Evolutionary conservation across 2,888 invertebrate genomes (phyloP), one percentile per base, ranked within the genome.

Genomic region (Pocota personata): DNA sequence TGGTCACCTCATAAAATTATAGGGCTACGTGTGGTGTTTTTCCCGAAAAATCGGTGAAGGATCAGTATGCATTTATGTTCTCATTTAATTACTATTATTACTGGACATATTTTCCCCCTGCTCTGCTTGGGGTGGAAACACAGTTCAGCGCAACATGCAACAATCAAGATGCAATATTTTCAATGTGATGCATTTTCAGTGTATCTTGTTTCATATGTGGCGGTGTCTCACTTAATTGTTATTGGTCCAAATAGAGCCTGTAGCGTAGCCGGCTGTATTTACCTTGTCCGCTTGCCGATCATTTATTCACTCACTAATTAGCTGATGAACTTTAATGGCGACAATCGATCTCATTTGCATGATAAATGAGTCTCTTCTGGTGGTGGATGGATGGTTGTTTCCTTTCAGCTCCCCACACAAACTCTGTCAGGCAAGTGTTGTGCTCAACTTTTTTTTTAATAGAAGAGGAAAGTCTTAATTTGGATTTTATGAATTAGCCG

Each of bases 341-440:
- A 86, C 86, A 86, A 86, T 86, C 86, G 86, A 77, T 86, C 86
- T 86, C 86, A 86, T 86, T 86, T 86, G 86, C 86, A 86, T 86
- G 76, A 86, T 72, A 82, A 86, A 86, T 82, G 82, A 86, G 77
- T 52, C 30, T 40, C 52, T 35, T 52, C 46, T 72, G 21, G 43
- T 78, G 66, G 60, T 69, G 27, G 37, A 19, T 73, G 48, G 48
- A 32, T 67, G 21, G 40, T 14, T 40, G 40, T 14, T 2, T 37
- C 6, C 8, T 8, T 32, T 7, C 14, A 40, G 82, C 72, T 71
- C 66, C 52, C 62, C 64, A n/a, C 71, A 71, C 14, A 6, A 14
- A 6, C 14, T 40, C 40, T 14, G 4, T n/a, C 2, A 2, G n/a
- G n/a, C n/a, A n/a, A n/a, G 46, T 21, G 43, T 19, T 4, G 16